Conservation (phyloP, 1,140 invertebrate species). For the Zophobas morio region DNA sequence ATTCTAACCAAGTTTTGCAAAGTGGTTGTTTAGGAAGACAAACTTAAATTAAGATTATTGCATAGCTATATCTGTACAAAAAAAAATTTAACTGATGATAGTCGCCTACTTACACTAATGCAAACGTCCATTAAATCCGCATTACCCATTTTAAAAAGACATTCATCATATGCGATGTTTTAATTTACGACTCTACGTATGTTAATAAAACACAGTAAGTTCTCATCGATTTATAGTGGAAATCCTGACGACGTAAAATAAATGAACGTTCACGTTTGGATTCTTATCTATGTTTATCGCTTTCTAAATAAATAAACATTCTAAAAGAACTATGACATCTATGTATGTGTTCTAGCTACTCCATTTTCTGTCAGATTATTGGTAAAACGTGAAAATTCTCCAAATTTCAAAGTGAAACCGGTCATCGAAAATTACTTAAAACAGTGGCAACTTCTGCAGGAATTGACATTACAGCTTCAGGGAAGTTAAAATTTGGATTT, state of each 20-base stretch:
- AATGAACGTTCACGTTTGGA: background rate
- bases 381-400: no score
- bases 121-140: background rate
- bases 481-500: constrained; percentile 23
- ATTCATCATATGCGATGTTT: constrained; percentile 1
- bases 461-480: constrained; percentile 17
- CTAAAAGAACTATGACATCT: background rate
- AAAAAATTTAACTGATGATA: no score
- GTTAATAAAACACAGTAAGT: background rate
- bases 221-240: background rate
- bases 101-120: background rate
- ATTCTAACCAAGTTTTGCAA: no score
- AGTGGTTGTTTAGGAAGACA: no score
- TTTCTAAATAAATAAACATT: constrained; percentile 1
- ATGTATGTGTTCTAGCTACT: no score
- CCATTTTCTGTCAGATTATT: no score
- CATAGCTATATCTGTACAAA: no score
- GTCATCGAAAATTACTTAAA: constrained; percentile 23
- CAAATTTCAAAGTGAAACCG: background rate
- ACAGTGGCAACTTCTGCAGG: constrained; percentile 1
- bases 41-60: no score
- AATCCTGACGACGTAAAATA: background rate
- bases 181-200: background rate
- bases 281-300: constrained; percentile 13
- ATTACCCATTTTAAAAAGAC: background rate